A percentile compares a stretch with the other conserved stretches of the same genome.
phyloP scores from a whole-genome alignment of 2,888 invertebrate species.

The Sinhomidia bicolor region DNA sequence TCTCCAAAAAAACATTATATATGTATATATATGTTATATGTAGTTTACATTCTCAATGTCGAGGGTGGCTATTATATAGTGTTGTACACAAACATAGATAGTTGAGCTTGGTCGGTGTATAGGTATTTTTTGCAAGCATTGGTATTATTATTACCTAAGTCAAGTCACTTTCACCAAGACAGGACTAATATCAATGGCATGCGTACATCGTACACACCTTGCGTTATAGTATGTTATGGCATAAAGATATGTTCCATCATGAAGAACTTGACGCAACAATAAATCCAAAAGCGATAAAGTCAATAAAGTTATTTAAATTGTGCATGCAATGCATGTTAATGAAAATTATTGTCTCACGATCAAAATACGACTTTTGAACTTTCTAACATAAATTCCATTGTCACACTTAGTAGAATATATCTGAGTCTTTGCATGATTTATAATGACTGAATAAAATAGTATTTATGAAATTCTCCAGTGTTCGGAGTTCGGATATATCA shows the following conservation, averaged over 20 bases:
- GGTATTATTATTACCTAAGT: constrained; percentile 3
- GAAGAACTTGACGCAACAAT: neutral
- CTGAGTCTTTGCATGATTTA: no score
- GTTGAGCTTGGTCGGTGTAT: no score
- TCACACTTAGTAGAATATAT: no score
- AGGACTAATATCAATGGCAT: neutral
- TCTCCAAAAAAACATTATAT: constrained; percentile 10
- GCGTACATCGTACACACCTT: neutral
- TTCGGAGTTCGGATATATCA: no score
- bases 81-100: neutral
- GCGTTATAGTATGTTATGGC: neutral
- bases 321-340: neutral
- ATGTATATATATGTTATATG: no score
- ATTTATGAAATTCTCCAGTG: neutral
- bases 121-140: neutral
- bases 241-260: neutral
- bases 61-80: no score
- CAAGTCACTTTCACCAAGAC: constrained; percentile 33
- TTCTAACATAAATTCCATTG: no score
- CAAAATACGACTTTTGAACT: no score
- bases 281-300: neutral
- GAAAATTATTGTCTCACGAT: neutral
- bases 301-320: neutral
- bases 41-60: no score
- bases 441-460: no score